phyloP scores from a whole-genome alignment of 2,113 vertebrate genomes.

The Cephalophus harveyi region DNA sequence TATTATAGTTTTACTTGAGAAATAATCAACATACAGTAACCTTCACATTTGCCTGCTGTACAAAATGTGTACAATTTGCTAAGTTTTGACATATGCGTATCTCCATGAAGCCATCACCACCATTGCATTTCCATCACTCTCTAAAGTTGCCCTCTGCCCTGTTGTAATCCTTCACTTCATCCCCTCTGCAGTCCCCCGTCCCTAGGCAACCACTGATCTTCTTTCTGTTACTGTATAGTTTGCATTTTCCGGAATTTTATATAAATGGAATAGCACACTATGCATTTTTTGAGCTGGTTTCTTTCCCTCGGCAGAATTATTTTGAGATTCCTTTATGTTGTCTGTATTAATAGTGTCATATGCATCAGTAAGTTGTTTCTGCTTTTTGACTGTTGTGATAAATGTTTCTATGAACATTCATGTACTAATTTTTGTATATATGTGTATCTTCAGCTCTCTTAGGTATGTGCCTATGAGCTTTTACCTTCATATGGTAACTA shows the following conservation, averaged over 20 bases:
- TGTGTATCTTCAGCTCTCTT: background rate
- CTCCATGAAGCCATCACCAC: background rate
- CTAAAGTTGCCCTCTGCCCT: background rate
- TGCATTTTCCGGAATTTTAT: slow-evolving; percentile 3
- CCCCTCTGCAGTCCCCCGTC: background rate
- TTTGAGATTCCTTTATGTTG: slow-evolving; percentile 25
- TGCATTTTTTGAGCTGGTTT: background rate
- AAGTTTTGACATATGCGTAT: background rate
- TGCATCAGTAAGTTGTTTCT: background rate
- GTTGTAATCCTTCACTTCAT: background rate
- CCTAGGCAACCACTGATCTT: background rate
- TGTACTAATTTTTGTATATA: background rate
- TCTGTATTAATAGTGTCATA: background rate
- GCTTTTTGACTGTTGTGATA: background rate
- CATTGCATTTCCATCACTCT: background rate
- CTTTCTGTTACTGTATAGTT: slow-evolving; percentile 1
- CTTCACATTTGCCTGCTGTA: background rate
- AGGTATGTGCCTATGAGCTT: background rate
- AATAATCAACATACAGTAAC: background rate
- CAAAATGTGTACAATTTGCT: background rate
- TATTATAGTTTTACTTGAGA: background rate
- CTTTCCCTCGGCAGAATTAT: background rate
- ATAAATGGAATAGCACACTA: background rate
- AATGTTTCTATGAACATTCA: background rate
- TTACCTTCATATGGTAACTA: background rate